Base-by-base conservation (phyloP, 1,140 invertebrate species). In the Drosophila lacteicornis region DNA sequence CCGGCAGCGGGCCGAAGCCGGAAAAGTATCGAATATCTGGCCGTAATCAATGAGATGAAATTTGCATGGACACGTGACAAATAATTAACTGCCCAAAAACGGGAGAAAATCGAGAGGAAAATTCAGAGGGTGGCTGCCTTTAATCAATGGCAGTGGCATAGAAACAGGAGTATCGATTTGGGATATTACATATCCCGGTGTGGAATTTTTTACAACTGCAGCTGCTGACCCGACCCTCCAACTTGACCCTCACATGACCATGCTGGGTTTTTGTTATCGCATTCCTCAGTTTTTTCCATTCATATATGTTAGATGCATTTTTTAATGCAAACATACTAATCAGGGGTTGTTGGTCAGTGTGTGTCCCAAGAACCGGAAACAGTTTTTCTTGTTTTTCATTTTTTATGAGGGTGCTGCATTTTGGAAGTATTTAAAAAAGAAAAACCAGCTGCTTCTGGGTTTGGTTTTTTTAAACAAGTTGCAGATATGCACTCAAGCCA, bases 21-120 rank as follows among this genome's bases (percentile, higher is more conserved):
- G 19, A 65, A 81, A 80, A 75, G 80, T 88, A 88, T 87, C 84
- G 56, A 67, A 88, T 87, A 50, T 90, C 84, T 76, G 46, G 51
- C 47, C 61, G 77, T 84, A 84, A 88, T 91, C 84, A 91, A 87
- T 79, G 80, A 75, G 71, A 75, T 58, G 66, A 88, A 91, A 91
- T 91, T 91, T 91, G 87, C 87, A 91, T 91, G 87, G 88, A 85
- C 88, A 91, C 88, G 88, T 91, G 88, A 91, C 88, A 91, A 91
- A 91, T 91, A 91, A 91, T 91, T 91, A 91, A 76, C 67, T 71
- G 65, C 50, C 58, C 51, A n/a, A 56, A 75, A 76, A 73, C n/a
- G 53, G 38, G 53, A 36, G 45, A 22, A 27, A 40, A 27, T 15
- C 43, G 33, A 2, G 4, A 15, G 13, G 27, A 7, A 11, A 19